Percentiles rank a stretch among this genome's conserved stretches.
Evolutionary conservation across 1,140 invertebrate species (phyloP).

Genomic region (Melipona quadrifasciata): DNA sequence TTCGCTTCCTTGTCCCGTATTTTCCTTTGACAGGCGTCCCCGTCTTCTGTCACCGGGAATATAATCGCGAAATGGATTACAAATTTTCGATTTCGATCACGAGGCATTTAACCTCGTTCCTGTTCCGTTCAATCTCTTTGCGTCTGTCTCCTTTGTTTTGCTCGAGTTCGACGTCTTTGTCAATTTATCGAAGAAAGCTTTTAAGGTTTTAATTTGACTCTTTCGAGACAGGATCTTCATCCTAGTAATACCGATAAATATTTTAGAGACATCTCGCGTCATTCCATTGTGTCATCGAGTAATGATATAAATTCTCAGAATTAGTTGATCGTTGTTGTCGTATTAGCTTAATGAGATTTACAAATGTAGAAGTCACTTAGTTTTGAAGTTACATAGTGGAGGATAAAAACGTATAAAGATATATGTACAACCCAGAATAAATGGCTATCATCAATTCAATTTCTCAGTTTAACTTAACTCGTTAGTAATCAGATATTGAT

Average conservation of each 20-base stretch:
- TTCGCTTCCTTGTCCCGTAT: neutral
- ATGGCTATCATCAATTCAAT: too few relatives aligned
- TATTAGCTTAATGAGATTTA: neutral
- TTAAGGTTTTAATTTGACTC: neutral
- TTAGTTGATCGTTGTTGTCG: neutral
- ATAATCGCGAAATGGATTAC: neutral
- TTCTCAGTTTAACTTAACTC: too few relatives aligned
- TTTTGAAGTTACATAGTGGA: too few relatives aligned
- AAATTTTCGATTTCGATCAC: neutral
- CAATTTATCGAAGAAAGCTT: neutral
- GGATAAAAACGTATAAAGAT: too few relatives aligned
- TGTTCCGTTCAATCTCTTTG: neutral
- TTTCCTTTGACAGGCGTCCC: neutral
- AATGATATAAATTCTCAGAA: neutral
- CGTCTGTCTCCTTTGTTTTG: neutral
- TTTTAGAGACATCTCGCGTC: neutral
- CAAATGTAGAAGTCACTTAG: too few relatives aligned
- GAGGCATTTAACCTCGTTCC: neutral
- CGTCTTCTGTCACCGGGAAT: neutral
- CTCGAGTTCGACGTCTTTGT: neutral
- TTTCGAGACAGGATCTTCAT: neutral
- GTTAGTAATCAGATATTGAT: too few relatives aligned
- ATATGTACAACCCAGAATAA: too few relatives aligned
- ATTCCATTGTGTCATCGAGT: neutral
- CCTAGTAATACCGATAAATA: neutral